These are phyloP conservation scores for Chrysemys picta DNA, from an alignment of 2,113 vertebrate species.

Conservation along the genomic window DNA sequence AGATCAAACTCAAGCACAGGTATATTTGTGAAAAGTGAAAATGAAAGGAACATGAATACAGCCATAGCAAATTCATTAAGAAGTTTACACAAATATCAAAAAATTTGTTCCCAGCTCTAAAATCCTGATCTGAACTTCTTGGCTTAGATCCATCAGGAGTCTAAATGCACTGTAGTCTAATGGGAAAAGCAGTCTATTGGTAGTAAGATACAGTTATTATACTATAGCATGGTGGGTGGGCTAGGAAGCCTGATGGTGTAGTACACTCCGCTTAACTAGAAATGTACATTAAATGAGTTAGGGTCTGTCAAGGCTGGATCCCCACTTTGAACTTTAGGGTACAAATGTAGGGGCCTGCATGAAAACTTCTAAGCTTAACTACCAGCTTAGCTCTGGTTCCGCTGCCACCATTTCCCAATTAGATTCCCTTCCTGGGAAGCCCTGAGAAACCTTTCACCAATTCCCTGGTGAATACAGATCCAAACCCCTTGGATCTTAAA, in stretches of 20 bases:
- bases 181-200: not conserved
- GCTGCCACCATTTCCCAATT: too few species aligned
- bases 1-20: not conserved
- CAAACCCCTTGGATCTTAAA: too few species aligned
- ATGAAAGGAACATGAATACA: not conserved
- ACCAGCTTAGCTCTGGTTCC: too few species aligned
- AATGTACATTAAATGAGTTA: not conserved
- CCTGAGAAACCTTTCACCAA: too few species aligned
- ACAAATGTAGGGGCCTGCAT: too few species aligned
- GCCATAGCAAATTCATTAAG: not conserved
- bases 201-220: not conserved
- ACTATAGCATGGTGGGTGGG: not conserved
- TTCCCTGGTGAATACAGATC: too few species aligned
- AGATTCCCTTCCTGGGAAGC: too few species aligned
- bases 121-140: not conserved
- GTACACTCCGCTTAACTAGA: not conserved
- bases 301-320: too few species aligned
- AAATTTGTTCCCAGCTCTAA: not conserved
- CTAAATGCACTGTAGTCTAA: not conserved
- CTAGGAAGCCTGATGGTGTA: not conserved
- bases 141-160: not conserved
- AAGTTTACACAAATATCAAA: not conserved
- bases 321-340: too few species aligned
- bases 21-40: not conserved
- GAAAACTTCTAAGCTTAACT: too few species aligned